Conservation (phyloP, 2,888 invertebrate species). For the Lasius platythorax region DNA sequence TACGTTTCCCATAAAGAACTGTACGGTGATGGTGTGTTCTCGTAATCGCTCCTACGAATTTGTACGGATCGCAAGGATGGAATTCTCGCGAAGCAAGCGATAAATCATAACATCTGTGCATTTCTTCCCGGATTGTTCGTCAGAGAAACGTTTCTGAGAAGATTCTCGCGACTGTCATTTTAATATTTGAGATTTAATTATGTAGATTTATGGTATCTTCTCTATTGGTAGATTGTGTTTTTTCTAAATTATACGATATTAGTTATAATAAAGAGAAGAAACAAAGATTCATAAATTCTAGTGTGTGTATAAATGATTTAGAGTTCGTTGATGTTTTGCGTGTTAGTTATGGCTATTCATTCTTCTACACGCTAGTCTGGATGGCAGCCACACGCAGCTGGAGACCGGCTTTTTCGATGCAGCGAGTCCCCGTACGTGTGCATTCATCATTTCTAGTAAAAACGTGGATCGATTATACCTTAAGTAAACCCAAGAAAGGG, state of each 20-base stretch:
- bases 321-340: constrained; percentile 1
- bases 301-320: constrained; percentile 23
- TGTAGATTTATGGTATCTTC: not conserved
- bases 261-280: not conserved
- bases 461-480: constrained; percentile 55
- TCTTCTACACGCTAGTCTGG: constrained; percentile 64
- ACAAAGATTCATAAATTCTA: not conserved
- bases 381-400: constrained; percentile 71
- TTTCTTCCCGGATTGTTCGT: not conserved
- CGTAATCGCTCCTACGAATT: constrained; percentile 53
- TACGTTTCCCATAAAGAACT: constrained; percentile 47
- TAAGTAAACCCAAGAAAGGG: not conserved
- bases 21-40: constrained; percentile 62
- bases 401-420: constrained; percentile 66
- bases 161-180: not conserved
- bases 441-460: constrained; percentile 62
- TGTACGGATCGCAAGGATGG: not conserved
- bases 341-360: constrained; percentile 41
- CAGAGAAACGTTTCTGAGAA: not conserved
- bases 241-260: not conserved
- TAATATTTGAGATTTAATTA: not conserved
- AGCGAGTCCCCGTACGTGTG: constrained; percentile 1
- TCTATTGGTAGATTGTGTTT: not conserved
- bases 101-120: not conserved
- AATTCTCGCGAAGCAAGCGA: not conserved